phyloP scores from a whole-genome alignment of 2,797 vertebrate genomes.

The Darevskia mixta region DNA sequence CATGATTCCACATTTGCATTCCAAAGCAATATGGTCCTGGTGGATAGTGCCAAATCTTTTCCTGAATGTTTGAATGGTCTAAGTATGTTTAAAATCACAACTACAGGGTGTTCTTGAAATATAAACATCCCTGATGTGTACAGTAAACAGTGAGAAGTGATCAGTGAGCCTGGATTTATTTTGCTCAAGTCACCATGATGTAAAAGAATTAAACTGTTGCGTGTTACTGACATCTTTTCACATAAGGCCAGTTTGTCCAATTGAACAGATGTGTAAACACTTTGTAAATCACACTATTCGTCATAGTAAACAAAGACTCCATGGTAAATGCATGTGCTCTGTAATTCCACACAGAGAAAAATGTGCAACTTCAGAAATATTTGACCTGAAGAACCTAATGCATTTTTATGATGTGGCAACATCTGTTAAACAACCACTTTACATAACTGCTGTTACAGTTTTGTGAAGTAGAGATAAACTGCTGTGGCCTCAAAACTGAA shows the following conservation, averaged over 20 bases:
- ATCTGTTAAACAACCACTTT: conserved; percentile 13
- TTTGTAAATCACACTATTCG: neutral
- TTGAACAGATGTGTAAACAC: neutral
- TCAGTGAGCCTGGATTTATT: neutral
- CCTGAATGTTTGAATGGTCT: neutral
- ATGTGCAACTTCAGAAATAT: too few relatives aligned
- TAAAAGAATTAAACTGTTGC: neutral
- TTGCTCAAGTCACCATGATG: neutral
- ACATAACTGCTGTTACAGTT: conserved; percentile 14
- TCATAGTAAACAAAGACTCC: neutral
- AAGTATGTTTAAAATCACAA: neutral
- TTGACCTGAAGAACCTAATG: too few relatives aligned
- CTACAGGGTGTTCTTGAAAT: neutral
- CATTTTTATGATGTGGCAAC: neutral
- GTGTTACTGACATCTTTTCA: neutral
- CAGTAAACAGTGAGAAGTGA: neutral
- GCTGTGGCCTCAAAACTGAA: neutral
- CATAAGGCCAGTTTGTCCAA: neutral
- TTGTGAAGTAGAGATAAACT: neutral
- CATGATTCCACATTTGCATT: neutral
- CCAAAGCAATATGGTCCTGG: neutral
- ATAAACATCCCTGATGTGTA: neutral
- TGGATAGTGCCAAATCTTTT: neutral
- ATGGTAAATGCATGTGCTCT: neutral
- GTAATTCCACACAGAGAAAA: neutral